A percentile compares a stretch with the other conserved stretches of the same genome.
phyloP scores from a whole-genome alignment of 2,113 vertebrate species.

The Scophthalmus maximus region DNA sequence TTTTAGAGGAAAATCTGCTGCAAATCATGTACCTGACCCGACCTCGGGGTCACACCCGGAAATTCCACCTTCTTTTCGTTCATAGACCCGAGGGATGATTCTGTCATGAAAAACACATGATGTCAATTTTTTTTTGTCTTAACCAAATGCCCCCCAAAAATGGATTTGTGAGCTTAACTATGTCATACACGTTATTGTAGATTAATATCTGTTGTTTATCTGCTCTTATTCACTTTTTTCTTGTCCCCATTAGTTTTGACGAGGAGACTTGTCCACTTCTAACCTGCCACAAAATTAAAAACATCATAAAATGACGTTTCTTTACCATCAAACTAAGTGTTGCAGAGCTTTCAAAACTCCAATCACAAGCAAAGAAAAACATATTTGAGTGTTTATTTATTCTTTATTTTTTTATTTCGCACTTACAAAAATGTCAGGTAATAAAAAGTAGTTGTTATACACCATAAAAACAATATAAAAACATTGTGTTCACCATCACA shows the following conservation, averaged over 20 bases:
- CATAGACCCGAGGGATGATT: not conserved
- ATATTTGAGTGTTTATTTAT: conserved; percentile 62
- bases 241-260: too few relatives aligned
- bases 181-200: too few relatives aligned
- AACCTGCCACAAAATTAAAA: too few relatives aligned
- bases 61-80: conserved; percentile 9
- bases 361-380: conserved; percentile 14
- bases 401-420: conserved; percentile 72
- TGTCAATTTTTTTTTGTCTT: not conserved
- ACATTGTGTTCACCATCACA: conserved; percentile 64
- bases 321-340: not conserved
- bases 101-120: not conserved
- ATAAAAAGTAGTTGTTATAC: conserved; percentile 76
- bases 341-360: not conserved
- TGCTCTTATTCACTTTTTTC: too few relatives aligned
- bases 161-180: not conserved
- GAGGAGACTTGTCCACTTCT: too few relatives aligned
- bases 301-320: too few relatives aligned
- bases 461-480: conserved; percentile 78
- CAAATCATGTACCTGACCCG: conserved; percentile 19
- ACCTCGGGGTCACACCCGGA: not conserved
- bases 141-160: not conserved
- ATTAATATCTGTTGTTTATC: too few relatives aligned
- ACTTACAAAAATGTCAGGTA: conserved; percentile 78
- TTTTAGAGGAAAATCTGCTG: conserved; percentile 2